A percentile compares a stretch with the other conserved stretches of the same genome.
Evolutionary conservation across 2,888 invertebrate genomes (phyloP).

Genomic region (Cartodere bifasciata): DNA sequence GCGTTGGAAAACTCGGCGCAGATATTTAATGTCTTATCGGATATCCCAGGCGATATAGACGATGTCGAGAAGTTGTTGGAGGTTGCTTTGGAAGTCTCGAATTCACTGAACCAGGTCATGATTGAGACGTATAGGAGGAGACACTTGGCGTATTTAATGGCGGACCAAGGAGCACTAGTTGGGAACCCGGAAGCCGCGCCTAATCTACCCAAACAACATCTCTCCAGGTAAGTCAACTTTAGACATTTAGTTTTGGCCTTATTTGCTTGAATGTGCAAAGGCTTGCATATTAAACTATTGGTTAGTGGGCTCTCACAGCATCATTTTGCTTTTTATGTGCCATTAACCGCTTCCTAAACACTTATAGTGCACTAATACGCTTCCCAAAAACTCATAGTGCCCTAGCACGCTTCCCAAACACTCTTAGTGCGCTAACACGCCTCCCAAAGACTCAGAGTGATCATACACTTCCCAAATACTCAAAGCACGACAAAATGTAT

Average conservation of each 20-base stretch:
- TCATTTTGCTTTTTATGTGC: no score
- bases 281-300: no score
- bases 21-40: constrained; percentile 93
- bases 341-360: no score
- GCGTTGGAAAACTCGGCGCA: constrained; percentile 90
- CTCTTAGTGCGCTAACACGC: no score
- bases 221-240: constrained; percentile 51
- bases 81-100: constrained; percentile 60
- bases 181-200: constrained; percentile 80
- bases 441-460: no score
- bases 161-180: constrained; percentile 87
- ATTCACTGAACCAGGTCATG: constrained; percentile 70
- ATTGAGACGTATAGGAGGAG: constrained; percentile 82
- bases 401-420: no score
- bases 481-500: no score
- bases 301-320: no score
- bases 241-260: background rate
- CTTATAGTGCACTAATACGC: no score
- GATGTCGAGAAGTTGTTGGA: constrained; percentile 80
- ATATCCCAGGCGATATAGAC: constrained; percentile 87
- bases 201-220: constrained; percentile 88
- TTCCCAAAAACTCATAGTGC: no score
- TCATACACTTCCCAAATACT: no score
- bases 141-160: constrained; percentile 92
- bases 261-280: no score